These are phyloP conservation scores for Amia ocellicauda DNA, from an alignment of 2,113 vertebrate species.

Conservation along the genomic window DNA sequence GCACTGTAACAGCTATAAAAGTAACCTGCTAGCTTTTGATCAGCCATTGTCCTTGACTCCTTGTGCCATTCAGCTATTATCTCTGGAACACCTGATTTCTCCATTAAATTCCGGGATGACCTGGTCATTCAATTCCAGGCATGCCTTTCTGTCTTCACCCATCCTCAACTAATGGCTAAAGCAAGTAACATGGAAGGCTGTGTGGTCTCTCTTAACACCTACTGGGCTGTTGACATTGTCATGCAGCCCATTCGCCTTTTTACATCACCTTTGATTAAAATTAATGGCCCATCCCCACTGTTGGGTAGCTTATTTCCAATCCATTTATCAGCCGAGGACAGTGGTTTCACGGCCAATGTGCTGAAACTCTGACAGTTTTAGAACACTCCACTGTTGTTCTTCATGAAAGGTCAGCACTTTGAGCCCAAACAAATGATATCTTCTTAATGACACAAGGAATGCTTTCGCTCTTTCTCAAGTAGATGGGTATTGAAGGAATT, in stretches of 20 bases:
- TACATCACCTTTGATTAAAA: conserved; percentile 97
- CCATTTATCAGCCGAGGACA: conserved; percentile 88
- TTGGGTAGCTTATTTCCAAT: conserved; percentile 90
- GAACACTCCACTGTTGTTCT: conserved; percentile 66
- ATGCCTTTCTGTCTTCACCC: conserved; percentile 91
- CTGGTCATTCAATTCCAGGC: conserved; percentile 96
- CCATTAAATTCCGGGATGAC: conserved; percentile 93
- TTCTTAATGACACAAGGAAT: conserved; percentile 71
- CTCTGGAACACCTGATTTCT: conserved; percentile 84
- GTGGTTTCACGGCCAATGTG: conserved; percentile 70
- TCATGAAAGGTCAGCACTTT: conserved; percentile 79
- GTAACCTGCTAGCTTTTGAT: conserved; percentile 54
- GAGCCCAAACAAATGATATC: conserved; percentile 72
- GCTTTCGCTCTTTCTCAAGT: conserved; percentile 26
- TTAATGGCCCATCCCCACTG: conserved; percentile 91
- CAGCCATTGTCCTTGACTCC: conserved; percentile 85
- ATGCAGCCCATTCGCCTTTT: conserved; percentile 81
- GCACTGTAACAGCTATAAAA: conserved; percentile 52
- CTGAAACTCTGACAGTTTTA: conserved; percentile 77
- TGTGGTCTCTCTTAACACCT: conserved; percentile 74
- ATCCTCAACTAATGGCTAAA: conserved; percentile 91
- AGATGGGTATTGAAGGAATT: neutral
- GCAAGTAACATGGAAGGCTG: conserved; percentile 69
- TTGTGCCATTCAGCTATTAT: conserved; percentile 75
- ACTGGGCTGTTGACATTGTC: conserved; percentile 87